Evolutionary conservation across 2,888 invertebrate species (phyloP), one percentile per base, ranked within the genome.

Genomic region (Pachymerium ferrugineum): DNA sequence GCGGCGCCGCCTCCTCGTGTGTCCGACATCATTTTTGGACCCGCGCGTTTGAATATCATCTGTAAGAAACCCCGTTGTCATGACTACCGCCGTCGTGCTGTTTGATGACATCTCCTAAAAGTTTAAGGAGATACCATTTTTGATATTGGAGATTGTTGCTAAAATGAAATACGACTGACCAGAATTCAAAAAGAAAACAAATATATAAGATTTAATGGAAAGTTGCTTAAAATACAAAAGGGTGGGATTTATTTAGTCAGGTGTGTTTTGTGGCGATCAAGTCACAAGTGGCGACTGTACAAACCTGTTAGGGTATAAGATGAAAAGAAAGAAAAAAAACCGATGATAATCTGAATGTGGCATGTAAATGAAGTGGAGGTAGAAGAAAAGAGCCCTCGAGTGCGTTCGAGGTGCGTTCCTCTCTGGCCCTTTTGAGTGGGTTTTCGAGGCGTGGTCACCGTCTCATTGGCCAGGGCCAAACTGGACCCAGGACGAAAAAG

Each of bases 1-100:
- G 62, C 62, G 62, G 62, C 62, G 62, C 62, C 62, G 62, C 62
- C n/a, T n/a, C n/a, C n/a, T n/a, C 62, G 62, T 62, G 62, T 62
- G 62, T 62, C 62, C 38, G 28, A 10, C 62, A 25, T 62, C 62
- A 25, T 62, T 62, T 62, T 25, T 62, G 62, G 28, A 54, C 10
- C 8, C 28, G 62, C 62, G 62, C 28, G 25, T 62, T 62, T 62
- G 62, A 62, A 62, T 62, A 62, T 62, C 25, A 62, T 62, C 25
- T 28, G 28, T 10, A 62, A 62, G 62, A 62, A 62, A 62, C 62
- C 62, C 62, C 62, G 62, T 62, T n/a, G 62, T 62, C 62, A 62
- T 62, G 62, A 62, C 62, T 62, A 62, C 62, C 62, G 62, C 62
- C 62, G 62, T 62, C 62, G 22, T 62, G 62, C 62, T 62, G 62